Evolutionary conservation across 2,888 invertebrate genomes (phyloP).

Genomic region (Callosobruchus maculatus): DNA sequence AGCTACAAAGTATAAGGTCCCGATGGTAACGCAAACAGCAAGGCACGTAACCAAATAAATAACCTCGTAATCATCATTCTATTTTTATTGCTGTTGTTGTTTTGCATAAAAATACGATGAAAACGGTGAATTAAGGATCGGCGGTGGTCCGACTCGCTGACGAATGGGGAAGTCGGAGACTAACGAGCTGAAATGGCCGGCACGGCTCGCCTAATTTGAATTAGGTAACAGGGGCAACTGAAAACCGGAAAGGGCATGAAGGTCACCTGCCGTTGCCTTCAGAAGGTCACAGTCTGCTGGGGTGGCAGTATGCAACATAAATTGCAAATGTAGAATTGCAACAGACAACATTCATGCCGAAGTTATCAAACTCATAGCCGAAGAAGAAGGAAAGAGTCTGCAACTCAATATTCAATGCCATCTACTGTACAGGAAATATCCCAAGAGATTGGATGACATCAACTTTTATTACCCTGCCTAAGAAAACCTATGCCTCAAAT

Average conservation of each 20-base stretch:
- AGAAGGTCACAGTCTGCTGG: no score
- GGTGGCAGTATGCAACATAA: no score
- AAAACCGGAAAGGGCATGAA: constrained; percentile 1
- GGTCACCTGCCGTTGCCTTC: no score
- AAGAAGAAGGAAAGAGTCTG: no score
- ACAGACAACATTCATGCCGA: no score
- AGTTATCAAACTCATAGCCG: no score
- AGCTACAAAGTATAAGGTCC: neutral
- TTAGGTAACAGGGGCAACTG: constrained; percentile 12
- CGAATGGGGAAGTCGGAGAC: neutral
- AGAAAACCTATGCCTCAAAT: no score
- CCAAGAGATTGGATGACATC: no score
- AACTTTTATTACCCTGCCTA: no score
- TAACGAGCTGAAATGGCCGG: constrained; percentile 3
- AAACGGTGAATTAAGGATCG: neutral
- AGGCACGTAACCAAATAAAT: constrained; percentile 12
- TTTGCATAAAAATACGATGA: neutral
- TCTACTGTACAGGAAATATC: no score
- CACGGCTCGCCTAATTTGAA: constrained; percentile 10
- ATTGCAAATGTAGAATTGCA: no score
- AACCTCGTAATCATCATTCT: constrained; percentile 12
- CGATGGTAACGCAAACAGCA: neutral
- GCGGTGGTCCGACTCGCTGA: neutral
- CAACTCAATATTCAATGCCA: no score
- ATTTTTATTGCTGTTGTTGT: constrained; percentile 1